Base-by-base conservation (phyloP, 2,888 invertebrate species). In the Scaptomyza reducta region DNA sequence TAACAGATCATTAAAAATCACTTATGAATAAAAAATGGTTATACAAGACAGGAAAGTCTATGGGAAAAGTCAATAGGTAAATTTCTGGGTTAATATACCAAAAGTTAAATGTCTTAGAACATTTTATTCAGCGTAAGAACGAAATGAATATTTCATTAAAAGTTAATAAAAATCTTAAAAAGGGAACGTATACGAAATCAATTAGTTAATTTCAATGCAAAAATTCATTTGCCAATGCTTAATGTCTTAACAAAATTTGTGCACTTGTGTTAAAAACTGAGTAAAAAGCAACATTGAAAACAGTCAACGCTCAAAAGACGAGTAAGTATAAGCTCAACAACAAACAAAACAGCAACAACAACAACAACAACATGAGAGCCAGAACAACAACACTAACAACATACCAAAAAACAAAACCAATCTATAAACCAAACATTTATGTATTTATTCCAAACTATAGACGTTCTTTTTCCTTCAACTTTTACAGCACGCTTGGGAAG, bases 401-500 rank as follows among this genome's bases (percentile, higher is more conserved):
- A 62, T 18, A 35, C 22, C 10, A 31, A 31, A 29, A 9, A 29
- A 29, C 1, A 31, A 22, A 47, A 58, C 53, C 13, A 70, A 63
- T 13, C 49, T 13, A 74, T 27, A 46, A 25, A 55, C 31, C 33
- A 33, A 49, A 49, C 31, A 33, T 31, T 31, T 40, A 42, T 53
- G 50, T 53, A 45, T 63, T 46, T 25, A 45, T 77, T 70, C 60
- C 71, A 46, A 77, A 65, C 62, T 66, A 76, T 45, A 35, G 16
- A 38, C 29, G 31, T 64, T 54, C 68, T 73, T 62, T 62, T 35
- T 10, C 40, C 35, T 70, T n/a, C 18, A 68, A 84, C 74, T 69
- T 78, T 85, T 88, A 82, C 85, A 85, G 89, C 87, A 85, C 85
- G 87, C 87, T 89, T 87, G 79, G 88, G 70, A 87, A 57, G 85